Base-by-base conservation (phyloP, 2,113 vertebrate species). In the Danionella cerebrum region DNA sequence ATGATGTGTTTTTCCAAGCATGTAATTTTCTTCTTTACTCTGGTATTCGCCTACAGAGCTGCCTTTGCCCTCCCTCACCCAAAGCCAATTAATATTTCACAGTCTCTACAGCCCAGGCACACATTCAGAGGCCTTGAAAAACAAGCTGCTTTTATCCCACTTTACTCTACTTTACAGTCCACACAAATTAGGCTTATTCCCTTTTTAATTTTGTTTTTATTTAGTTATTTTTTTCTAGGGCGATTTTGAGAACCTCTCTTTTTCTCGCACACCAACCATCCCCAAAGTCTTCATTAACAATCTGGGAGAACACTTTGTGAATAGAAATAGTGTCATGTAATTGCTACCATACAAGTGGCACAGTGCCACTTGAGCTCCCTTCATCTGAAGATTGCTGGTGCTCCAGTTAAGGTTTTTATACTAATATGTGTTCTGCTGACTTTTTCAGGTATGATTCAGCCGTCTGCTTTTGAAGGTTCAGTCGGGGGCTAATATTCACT, bases 221-320 rank as follows among this genome's bases (percentile, higher is more conserved):
- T n/a, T n/a, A 3, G 1, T 5, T 50, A 24, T n/a, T 5, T 33
- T 53, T 53, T 31, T 31, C 18, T 27, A 2, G 51, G 22, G 67
- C 69, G 57, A 45, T 60, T 72, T 69, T 57, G 19, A 63, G 58
- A 69, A 35, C 45, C 21, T 54, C 67, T 60, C 57, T 74, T 16
- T 35, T 47, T 71, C 55, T 80, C 73, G 41, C 52, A 69, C 27
- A 24, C 59, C 19, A 39, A n/a, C 44, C 25, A 42, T 78, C 79
- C 79, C 76, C 58, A 60, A 70, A 35, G 67, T 78, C 64, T 74
- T 80, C 71, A 78, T 76, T 75, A 78, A 66, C 63, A 71, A 70
- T 68, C 51, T n/a, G 64, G 52, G 35, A 29, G 67, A 78, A 63
- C 62, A 39, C 54, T 57, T 53, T 53, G 60, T 69, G 76, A 67